Conservation (phyloP, 2,888 invertebrate genomes). For the Spisula solida region DNA sequence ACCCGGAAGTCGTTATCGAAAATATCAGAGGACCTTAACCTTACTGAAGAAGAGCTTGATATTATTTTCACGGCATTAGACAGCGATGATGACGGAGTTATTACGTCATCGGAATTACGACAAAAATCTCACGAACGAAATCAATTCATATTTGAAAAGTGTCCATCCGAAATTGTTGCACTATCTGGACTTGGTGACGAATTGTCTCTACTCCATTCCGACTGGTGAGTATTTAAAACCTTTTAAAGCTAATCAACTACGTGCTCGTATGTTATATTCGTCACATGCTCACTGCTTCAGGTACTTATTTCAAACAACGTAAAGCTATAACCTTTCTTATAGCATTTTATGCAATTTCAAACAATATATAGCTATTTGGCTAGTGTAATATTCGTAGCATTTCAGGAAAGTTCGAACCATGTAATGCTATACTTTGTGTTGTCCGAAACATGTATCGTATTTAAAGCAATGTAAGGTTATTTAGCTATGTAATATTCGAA, state of each 20-base stretch:
- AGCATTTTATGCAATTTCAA: too few relatives aligned
- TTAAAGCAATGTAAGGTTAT: too few relatives aligned
- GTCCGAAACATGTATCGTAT: too few relatives aligned
- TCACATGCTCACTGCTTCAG: too few relatives aligned
- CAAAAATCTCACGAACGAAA: constrained; percentile 42
- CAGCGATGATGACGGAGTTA: constrained; percentile 79
- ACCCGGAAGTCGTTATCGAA: constrained; percentile 72
- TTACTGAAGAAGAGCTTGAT: constrained; percentile 78
- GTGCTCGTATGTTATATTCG: neutral
- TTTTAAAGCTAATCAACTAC: neutral
- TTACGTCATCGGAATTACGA: constrained; percentile 73
- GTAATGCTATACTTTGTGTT: too few relatives aligned
- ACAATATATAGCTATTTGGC: too few relatives aligned
- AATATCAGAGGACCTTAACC: constrained; percentile 73
- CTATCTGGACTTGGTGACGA: constrained; percentile 64
- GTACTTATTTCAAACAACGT: too few relatives aligned
- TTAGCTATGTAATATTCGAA: too few relatives aligned
- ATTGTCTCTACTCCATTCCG: constrained; percentile 53
- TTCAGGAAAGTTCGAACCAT: too few relatives aligned
- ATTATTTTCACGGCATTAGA: constrained; percentile 80
- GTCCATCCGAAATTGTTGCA: constrained; percentile 58
- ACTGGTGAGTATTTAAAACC: constrained; percentile 60
- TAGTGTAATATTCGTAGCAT: too few relatives aligned
- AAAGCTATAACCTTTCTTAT: too few relatives aligned
- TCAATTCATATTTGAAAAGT: constrained; percentile 59